Conservation (phyloP, 2,888 invertebrate species). For the Silvanus unidentatus region DNA sequence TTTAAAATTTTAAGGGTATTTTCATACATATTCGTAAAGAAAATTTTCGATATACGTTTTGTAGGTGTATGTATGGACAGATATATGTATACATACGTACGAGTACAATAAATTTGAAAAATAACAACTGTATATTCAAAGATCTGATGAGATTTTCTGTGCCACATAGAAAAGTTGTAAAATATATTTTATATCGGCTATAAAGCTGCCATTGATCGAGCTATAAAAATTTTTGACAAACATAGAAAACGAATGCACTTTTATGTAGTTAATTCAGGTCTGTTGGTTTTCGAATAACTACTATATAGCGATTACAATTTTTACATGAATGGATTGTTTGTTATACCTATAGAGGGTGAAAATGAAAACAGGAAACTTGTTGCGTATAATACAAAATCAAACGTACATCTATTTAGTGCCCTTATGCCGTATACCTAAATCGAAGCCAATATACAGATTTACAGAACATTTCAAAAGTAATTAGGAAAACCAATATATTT, state of each 20-base stretch:
- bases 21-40: no score
- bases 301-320: background rate
- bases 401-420: no score
- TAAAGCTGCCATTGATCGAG: constrained; percentile 21
- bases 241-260: constrained; percentile 17
- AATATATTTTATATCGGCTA: constrained; percentile 23
- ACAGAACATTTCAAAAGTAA: constrained; percentile 16
- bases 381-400: no score
- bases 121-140: constrained; percentile 18
- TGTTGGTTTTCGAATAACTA: background rate
- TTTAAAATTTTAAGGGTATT: no score
- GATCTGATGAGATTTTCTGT: constrained; percentile 23
- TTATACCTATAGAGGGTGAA: no score
- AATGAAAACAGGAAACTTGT: no score
- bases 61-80: no score
- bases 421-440: no score
- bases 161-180: constrained; percentile 23
- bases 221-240: constrained; percentile 24
- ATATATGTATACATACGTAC: no score
- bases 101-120: constrained; percentile 10
- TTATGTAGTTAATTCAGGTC: background rate
- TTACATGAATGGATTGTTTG: no score
- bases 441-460: constrained; percentile 8
- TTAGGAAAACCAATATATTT: constrained; percentile 17
- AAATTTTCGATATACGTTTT: no score